Percentiles rank a stretch among this genome's conserved stretches.
Evolutionary conservation across 2,888 invertebrate genomes (phyloP).

Genomic region (Apantesis nais): DNA sequence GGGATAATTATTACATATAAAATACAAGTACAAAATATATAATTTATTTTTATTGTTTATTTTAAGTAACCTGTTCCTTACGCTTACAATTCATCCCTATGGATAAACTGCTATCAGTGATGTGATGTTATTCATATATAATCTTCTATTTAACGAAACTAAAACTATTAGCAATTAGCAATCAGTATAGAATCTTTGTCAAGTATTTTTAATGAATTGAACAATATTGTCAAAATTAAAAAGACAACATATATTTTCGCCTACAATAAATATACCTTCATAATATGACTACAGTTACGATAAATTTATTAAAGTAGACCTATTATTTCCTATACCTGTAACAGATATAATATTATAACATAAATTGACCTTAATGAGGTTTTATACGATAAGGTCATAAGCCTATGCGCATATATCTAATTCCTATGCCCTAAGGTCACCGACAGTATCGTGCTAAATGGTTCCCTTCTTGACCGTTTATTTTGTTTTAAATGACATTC

Average conservation of each 20-base stretch:
- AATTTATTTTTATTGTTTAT: neutral
- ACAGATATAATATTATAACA: neutral
- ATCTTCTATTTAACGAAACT: neutral
- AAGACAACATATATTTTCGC: neutral
- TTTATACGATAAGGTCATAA: constrained; percentile 18
- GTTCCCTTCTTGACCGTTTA: constrained; percentile 38
- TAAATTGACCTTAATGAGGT: constrained; percentile 17
- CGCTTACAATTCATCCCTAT: neutral
- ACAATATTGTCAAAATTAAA: neutral
- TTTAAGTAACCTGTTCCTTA: neutral
- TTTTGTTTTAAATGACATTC: constrained; percentile 39
- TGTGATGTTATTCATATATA: neutral
- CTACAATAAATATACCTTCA: neutral
- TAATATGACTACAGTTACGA: neutral
- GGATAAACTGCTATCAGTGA: too few species aligned
- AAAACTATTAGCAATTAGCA: neutral
- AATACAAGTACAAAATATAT: neutral
- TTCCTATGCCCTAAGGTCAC: constrained; percentile 41
- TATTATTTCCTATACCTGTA: neutral
- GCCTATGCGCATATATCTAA: constrained; percentile 30
- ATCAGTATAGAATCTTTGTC: neutral
- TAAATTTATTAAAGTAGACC: neutral
- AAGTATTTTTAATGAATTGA: neutral
- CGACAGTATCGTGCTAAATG: constrained; percentile 54
- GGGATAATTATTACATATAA: too few species aligned